These are phyloP conservation scores for Polypedilum vanderplanki DNA, from an alignment of 1,140 invertebrate species.

Conservation along the genomic window DNA sequence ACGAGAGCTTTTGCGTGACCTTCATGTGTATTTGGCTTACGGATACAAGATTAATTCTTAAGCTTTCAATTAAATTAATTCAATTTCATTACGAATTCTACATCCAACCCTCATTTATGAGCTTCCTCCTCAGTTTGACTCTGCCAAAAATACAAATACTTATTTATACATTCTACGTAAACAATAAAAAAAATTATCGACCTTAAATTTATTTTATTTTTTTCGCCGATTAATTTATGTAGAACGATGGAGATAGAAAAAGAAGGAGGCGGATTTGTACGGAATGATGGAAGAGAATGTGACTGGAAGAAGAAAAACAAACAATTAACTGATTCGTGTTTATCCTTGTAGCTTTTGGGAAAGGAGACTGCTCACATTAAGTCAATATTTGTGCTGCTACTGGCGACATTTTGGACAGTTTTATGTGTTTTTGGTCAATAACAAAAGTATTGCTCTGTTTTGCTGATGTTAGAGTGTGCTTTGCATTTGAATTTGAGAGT, in stretches of 20 bases:
- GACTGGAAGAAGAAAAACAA: neutral
- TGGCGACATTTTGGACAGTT: slow-evolving; percentile 10
- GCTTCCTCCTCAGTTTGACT: neutral
- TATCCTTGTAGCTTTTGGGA: slow-evolving; percentile 20
- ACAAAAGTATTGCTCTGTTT: neutral
- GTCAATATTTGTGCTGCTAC: neutral
- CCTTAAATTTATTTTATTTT: slow-evolving; percentile 15
- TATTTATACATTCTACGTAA: slow-evolving; percentile 8
- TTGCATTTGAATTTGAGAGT: too few species aligned
- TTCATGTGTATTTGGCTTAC: too few species aligned
- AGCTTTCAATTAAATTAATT: slow-evolving; percentile 1
- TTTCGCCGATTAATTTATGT: neutral
- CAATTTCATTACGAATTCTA: neutral
- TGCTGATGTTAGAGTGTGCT: too few species aligned
- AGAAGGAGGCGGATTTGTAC: neutral
- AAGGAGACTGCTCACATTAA: neutral
- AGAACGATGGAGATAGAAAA: neutral
- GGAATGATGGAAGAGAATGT: neutral
- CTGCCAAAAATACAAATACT: neutral
- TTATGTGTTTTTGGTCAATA: slow-evolving; percentile 24
- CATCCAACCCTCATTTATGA: neutral
- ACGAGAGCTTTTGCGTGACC: too few species aligned
- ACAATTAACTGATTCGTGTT: slow-evolving; percentile 23
- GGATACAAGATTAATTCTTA: neutral
- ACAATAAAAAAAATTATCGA: slow-evolving; percentile 26